Percentiles rank a stretch among this genome's conserved stretches.
These are phyloP conservation scores for Chionomys nivalis DNA, from an alignment of 2,113 vertebrate genomes.

Conservation along the genomic window DNA sequence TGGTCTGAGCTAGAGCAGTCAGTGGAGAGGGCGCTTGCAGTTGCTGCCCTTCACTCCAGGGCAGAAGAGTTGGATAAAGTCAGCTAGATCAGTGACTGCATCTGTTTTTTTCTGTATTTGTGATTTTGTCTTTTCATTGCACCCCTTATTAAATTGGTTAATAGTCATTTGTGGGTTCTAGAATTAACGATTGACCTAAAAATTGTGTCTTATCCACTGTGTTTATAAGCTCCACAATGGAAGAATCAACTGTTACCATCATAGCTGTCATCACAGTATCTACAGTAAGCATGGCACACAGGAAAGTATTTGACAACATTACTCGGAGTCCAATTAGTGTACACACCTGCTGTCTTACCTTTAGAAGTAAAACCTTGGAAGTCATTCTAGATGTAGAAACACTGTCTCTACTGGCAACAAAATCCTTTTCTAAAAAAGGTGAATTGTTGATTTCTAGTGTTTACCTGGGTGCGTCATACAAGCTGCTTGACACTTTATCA, in stretches of 20 bases:
- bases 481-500: slow-evolving; percentile 44
- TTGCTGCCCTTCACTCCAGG: too few relatives aligned
- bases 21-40: too few relatives aligned
- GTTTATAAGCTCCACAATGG: neutral
- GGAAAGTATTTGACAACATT: slow-evolving; percentile 35
- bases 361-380: slow-evolving; percentile 79
- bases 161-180: too few relatives aligned
- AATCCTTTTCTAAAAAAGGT: slow-evolving; percentile 77
- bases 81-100: too few relatives aligned
- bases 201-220: neutral
- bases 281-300: neutral
- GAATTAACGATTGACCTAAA: too few relatives aligned
- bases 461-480: slow-evolving; percentile 72
- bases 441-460: slow-evolving; percentile 67
- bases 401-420: slow-evolving; percentile 49
- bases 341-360: slow-evolving; percentile 60
- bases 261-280: slow-evolving; percentile 45
- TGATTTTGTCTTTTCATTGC: too few relatives aligned
- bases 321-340: slow-evolving; percentile 36
- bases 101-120: too few relatives aligned
- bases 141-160: too few relatives aligned
- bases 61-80: too few relatives aligned
- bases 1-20: too few relatives aligned
- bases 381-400: slow-evolving; percentile 74
- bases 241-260: slow-evolving; percentile 43